Evolutionary conservation across 2,888 invertebrate genomes (phyloP).

Genomic region (Ichneumon xanthorius): DNA sequence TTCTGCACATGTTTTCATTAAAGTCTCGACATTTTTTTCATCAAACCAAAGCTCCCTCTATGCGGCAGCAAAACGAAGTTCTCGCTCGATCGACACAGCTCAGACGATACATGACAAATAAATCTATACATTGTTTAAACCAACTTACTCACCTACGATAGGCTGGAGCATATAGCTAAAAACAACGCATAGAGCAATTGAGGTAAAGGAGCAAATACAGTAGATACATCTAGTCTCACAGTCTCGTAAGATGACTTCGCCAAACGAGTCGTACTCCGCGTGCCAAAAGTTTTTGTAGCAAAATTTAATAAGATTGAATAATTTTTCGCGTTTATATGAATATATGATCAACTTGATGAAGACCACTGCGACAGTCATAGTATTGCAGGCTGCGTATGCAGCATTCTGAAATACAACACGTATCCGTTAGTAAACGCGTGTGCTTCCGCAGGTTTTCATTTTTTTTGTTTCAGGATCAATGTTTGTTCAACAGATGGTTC

Average conservation of each 20-base stretch:
- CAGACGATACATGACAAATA: neutral
- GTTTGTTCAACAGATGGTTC: neutral
- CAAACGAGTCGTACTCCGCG: conserved; percentile 6
- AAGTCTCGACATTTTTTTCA: too few relatives aligned
- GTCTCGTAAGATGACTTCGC: conserved; percentile 42
- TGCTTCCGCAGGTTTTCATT: neutral
- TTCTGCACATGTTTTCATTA: too few relatives aligned
- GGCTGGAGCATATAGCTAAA: conserved; percentile 66
- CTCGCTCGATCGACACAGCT: neutral
- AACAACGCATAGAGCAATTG: conserved; percentile 65
- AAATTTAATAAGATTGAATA: conserved; percentile 61
- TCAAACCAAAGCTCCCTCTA: too few relatives aligned
- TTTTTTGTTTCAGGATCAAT: neutral
- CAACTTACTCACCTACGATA: conserved; percentile 61
- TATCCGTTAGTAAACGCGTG: neutral
- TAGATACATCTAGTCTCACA: conserved; percentile 61
- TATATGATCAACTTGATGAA: conserved; percentile 59
- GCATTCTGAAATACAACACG: conserved; percentile 53
- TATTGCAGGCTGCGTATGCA: conserved; percentile 55
- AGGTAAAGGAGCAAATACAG: conserved; percentile 65
- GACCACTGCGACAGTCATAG: conserved; percentile 56
- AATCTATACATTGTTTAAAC: neutral
- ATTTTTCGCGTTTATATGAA: conserved; percentile 17
- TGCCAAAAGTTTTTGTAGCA: conserved; percentile 40
- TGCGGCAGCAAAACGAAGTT: neutral